Percentiles rank a stretch among this genome's conserved stretches.
Conservation (phyloP, 2,113 vertebrate genomes). For the Sakesphorus luctuosus region DNA sequence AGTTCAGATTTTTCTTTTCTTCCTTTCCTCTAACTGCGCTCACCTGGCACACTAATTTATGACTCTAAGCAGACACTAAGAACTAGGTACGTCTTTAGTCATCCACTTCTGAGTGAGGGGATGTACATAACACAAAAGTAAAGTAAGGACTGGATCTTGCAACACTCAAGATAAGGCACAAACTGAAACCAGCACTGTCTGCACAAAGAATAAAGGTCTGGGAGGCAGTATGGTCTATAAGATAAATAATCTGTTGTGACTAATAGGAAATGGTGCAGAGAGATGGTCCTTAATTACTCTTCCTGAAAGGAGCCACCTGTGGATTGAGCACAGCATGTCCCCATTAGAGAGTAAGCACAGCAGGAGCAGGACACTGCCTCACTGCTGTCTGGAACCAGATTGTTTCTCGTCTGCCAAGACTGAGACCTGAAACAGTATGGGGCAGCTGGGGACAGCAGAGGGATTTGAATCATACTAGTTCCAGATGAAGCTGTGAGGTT, state of each 20-base stretch:
- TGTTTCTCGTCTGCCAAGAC: not conserved
- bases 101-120: not conserved
- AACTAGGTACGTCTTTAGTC: not conserved
- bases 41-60: not conserved
- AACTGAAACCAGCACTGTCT: not conserved
- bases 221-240: not conserved
- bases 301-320: slow-evolving; percentile 18
- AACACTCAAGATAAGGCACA: not conserved
- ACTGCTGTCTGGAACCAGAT: not conserved
- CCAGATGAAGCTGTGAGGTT: not conserved
- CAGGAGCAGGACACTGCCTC: not conserved
- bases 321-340: not conserved
- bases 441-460: slow-evolving; percentile 1
- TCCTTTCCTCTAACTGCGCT: not conserved
- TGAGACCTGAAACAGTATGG: not conserved
- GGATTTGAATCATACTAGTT: not conserved
- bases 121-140: not conserved
- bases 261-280: not conserved
- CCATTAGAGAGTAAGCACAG: not conserved
- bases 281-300: slow-evolving; percentile 4
- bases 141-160: not conserved
- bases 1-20: not conserved
- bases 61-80: not conserved
- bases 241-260: not conserved
- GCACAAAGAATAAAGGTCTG: not conserved